phyloP scores from a whole-genome alignment of 1,140 invertebrate genomes.

The Protaetia brevitarsis region DNA sequence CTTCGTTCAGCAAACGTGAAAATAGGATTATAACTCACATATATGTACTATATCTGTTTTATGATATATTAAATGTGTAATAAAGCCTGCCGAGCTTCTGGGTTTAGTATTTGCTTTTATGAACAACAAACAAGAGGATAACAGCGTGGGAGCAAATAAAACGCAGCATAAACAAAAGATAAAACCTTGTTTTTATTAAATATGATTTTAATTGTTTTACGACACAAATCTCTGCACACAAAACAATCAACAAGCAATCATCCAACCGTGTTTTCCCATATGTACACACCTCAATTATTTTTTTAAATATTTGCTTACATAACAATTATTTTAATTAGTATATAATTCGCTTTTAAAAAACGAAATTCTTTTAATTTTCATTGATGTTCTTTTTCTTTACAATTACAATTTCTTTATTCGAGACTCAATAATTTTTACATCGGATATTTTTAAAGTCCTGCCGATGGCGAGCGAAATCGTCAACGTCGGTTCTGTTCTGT shows the following conservation, averaged over 20 bases:
- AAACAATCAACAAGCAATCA: background rate
- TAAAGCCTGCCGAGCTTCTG: no score
- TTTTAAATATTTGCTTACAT: background rate
- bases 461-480: background rate
- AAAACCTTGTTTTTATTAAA: conserved; percentile 16
- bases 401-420: background rate
- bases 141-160: background rate
- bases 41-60: background rate
- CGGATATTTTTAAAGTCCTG: conserved; percentile 8
- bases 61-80: background rate
- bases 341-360: background rate
- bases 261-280: no score
- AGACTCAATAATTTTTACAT: conserved; percentile 8
- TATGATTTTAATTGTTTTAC: background rate
- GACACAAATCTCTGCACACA: background rate
- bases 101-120: no score
- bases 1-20: no score
- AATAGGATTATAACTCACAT: background rate
- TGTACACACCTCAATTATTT: background rate
- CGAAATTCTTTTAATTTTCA: background rate
- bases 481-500: background rate
- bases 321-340: background rate
- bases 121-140: background rate
- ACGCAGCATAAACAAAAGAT: conserved; percentile 6
- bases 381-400: background rate